Conservation (phyloP, 64 coral and sea anemone genomes). For the Stichodactyla helianthus region DNA sequence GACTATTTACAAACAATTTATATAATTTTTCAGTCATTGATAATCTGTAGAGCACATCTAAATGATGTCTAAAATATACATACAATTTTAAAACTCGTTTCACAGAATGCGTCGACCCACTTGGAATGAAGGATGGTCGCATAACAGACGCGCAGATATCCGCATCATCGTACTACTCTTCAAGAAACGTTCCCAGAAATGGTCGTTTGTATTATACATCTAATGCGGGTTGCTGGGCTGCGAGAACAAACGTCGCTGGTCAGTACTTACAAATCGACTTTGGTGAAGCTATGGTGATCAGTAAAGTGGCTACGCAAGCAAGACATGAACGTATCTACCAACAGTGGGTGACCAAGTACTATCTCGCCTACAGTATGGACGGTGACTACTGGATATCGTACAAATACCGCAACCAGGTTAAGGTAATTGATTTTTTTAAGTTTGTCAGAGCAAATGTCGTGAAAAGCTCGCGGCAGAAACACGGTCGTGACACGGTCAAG, state of each 20-base stretch:
- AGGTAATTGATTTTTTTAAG: background rate
- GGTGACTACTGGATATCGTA: background rate
- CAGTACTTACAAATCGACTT: constrained; percentile 4
- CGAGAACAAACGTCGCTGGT: background rate
- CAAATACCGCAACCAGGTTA: background rate
- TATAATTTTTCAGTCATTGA: no score
- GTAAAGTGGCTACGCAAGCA: background rate
- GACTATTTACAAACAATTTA: no score
- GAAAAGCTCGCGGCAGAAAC: background rate
- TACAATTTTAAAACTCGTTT: background rate
- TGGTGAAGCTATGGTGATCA: background rate
- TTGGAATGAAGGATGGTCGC: background rate
- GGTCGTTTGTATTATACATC: background rate
- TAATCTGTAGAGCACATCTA: no score
- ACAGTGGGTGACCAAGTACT: background rate
- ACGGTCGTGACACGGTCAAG: no score
- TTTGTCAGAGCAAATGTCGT: no score
- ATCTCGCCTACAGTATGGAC: background rate
- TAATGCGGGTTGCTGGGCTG: background rate
- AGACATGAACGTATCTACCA: background rate
- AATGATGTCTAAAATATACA: no score
- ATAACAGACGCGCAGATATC: background rate
- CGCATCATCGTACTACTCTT: background rate
- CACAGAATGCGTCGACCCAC: background rate
- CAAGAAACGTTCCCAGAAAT: background rate